phyloP scores from a whole-genome alignment of 2,888 invertebrate species.

The Eristalis arbustorum region DNA sequence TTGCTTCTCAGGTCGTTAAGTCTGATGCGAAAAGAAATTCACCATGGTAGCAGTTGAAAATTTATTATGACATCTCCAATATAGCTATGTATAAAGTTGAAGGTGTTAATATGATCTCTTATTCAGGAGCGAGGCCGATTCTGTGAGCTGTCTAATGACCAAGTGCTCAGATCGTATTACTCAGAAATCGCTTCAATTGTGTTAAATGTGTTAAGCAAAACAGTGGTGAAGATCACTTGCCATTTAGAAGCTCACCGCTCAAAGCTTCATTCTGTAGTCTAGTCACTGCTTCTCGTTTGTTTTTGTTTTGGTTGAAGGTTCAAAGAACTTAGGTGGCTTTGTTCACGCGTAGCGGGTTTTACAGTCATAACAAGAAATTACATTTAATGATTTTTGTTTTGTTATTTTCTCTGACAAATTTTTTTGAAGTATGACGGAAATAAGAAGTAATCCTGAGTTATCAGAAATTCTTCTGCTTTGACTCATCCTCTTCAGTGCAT shows the following conservation, averaged over 20 bases:
- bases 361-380: not conserved
- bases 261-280: not conserved
- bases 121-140: not conserved
- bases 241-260: not conserved
- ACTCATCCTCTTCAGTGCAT: not conserved
- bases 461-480: not conserved
- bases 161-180: not conserved
- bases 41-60: not conserved
- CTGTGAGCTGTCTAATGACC: too few species aligned
- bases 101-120: not conserved
- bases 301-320: not conserved
- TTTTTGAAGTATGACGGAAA: not conserved
- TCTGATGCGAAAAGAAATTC: not conserved
- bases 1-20: not conserved
- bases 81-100: not conserved
- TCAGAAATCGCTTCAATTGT: not conserved
- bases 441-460: not conserved
- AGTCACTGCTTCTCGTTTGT: not conserved
- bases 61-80: not conserved
- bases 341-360: not conserved
- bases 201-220: not conserved
- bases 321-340: not conserved
- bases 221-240: not conserved
- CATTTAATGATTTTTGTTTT: not conserved
- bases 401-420: not conserved